A percentile compares a stretch with the other conserved stretches of the same genome.
Conservation (phyloP, 2,113 vertebrate genomes). For the Promerops cafer region DNA sequence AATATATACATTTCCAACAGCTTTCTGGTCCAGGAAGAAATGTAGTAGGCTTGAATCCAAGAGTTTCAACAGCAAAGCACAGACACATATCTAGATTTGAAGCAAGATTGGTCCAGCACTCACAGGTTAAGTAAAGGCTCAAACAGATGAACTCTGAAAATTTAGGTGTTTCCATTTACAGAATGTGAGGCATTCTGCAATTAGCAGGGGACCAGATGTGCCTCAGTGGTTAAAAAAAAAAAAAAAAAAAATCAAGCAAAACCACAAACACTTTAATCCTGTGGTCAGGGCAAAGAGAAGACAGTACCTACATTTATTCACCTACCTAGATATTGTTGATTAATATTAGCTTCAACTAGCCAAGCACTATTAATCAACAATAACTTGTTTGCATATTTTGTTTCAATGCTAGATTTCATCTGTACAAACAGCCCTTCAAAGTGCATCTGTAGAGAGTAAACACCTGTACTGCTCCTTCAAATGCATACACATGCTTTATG, state of each 20-base stretch:
- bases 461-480: background rate
- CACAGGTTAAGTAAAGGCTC: background rate
- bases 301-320: background rate
- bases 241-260: background rate
- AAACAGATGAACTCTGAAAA: background rate
- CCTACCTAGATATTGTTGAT: background rate
- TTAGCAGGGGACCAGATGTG: background rate
- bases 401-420: background rate
- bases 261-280: background rate
- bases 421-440: background rate
- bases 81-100: background rate
- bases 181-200: background rate
- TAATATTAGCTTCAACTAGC: background rate
- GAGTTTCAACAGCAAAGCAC: background rate
- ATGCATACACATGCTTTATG: background rate
- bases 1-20: background rate
- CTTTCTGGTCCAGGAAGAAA: background rate
- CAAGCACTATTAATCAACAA: background rate
- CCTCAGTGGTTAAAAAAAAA: background rate
- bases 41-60: background rate
- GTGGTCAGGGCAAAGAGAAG: background rate
- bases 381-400: background rate
- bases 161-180: background rate
- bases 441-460: background rate
- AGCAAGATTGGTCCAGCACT: background rate